phyloP scores from a whole-genome alignment of 2,113 vertebrate genomes.

The Anhinga anhinga region DNA sequence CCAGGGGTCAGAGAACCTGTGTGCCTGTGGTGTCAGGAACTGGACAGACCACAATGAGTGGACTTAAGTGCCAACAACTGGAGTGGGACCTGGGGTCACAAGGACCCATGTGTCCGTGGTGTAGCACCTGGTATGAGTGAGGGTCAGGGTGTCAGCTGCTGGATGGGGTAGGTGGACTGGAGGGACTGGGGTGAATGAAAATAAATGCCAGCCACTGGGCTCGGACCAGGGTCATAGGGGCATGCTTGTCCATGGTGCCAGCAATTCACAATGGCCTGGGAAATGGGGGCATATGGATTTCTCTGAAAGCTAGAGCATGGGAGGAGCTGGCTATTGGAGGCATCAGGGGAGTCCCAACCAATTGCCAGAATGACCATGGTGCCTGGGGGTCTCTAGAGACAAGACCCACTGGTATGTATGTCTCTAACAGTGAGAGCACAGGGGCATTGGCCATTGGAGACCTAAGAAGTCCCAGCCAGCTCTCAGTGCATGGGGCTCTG shows the following conservation, averaged over 20 bases:
- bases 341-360: not conserved
- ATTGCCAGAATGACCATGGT: not conserved
- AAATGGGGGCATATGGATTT: rapidly evolving
- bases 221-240: too few relatives aligned
- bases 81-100: not conserved
- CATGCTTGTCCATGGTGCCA: not conserved
- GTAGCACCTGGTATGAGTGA: not conserved
- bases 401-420: rapidly evolving
- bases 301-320: not conserved
- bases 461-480: not conserved
- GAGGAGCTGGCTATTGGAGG: not conserved
- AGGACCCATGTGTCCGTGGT: too few relatives aligned
- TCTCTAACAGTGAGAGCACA: not conserved
- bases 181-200: not conserved
- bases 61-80: not conserved
- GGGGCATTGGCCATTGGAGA: not conserved
- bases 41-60: not conserved
- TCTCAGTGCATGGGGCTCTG: not conserved
- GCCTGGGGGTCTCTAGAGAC: not conserved
- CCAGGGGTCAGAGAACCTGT: not conserved
- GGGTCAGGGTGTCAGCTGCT: not conserved
- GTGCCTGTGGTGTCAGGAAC: not conserved
- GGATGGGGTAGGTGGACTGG: rapidly evolving
- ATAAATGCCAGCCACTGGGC: too few relatives aligned
- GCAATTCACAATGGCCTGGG: not conserved